These are phyloP conservation scores for Phalacrocorax brasilianus DNA, from an alignment of 2,113 vertebrate genomes.

Conservation along the genomic window DNA sequence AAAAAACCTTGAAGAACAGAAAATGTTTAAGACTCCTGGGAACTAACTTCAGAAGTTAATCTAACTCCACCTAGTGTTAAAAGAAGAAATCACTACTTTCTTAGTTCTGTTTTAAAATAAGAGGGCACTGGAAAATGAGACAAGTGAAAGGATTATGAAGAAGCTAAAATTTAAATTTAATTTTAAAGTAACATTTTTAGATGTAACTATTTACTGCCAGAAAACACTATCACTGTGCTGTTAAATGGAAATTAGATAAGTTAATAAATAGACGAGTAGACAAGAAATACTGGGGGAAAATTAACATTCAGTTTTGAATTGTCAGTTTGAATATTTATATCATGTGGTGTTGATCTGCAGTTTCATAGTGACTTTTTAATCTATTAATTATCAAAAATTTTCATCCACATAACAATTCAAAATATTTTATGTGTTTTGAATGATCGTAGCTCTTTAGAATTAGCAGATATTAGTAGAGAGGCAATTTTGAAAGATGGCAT, in stretches of 20 bases:
- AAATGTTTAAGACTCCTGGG: neutral
- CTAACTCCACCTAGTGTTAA: neutral
- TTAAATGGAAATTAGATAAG: neutral
- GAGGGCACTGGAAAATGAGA: neutral
- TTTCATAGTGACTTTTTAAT: neutral
- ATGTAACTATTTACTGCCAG: neutral
- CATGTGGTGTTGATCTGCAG: neutral
- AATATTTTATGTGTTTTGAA: neutral
- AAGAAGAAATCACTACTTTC: neutral
- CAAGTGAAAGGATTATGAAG: neutral
- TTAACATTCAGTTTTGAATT: neutral
- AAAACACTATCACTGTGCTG: neutral
- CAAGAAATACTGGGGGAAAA: neutral
- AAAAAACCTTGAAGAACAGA: neutral
- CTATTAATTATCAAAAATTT: neutral
- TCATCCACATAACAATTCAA: accelerated
- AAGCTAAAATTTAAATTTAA: neutral
- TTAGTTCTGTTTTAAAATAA: neutral
- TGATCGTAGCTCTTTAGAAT: neutral
- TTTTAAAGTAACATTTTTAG: neutral
- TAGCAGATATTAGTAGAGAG: neutral
- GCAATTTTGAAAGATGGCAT: neutral
- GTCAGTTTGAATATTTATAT: neutral
- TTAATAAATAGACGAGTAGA: neutral
- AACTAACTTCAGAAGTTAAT: neutral